These are phyloP conservation scores for Paratilapia polleni DNA, from an alignment of 2,113 vertebrate genomes.

Conservation along the genomic window DNA sequence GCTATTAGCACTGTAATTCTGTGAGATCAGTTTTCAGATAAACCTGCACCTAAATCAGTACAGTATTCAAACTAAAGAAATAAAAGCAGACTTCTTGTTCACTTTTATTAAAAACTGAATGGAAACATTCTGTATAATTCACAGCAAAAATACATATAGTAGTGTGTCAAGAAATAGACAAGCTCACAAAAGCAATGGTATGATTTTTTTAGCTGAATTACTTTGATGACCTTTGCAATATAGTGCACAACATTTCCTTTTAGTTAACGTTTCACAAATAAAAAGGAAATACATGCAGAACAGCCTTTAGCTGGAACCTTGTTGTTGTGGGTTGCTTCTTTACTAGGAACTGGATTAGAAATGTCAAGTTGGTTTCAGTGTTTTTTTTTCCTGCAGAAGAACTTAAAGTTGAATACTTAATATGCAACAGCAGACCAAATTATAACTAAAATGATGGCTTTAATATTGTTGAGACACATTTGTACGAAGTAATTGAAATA, in stretches of 20 bases:
- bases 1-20: neutral
- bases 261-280: neutral
- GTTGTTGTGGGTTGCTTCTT: neutral
- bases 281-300: too few relatives aligned
- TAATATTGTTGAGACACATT: neutral
- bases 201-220: neutral
- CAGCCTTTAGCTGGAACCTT: neutral
- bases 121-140: neutral
- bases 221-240: neutral
- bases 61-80: neutral
- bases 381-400: neutral
- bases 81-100: neutral
- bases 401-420: neutral
- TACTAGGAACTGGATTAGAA: neutral
- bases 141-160: neutral
- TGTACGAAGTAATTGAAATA: neutral
- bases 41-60: neutral
- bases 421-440: neutral
- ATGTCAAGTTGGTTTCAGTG: neutral
- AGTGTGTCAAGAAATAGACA: neutral
- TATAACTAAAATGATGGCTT: neutral
- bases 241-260: rapidly evolving
- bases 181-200: neutral
- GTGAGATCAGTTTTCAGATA: neutral
- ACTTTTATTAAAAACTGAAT: neutral